Evolutionary conservation across 2,888 invertebrate genomes (phyloP), one percentile per base, ranked within the genome.

Genomic region (Heliconius ismenius): DNA sequence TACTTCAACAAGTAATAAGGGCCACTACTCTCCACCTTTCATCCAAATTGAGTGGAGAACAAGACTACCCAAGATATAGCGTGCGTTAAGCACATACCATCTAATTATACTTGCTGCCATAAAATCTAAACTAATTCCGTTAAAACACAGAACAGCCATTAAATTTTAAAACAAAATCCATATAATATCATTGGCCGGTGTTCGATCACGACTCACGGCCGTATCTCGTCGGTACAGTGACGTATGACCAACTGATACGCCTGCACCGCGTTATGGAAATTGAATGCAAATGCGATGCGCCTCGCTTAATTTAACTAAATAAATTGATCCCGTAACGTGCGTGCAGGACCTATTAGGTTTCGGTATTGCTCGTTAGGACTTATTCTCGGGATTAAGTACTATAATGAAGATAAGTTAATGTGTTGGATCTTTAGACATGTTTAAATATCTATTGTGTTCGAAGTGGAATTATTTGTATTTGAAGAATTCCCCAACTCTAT

Each of bases 221-320:
- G 86, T 90, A 90, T 90, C 90, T 89, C 84, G 81, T 80, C 79
- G 80, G 81, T 62, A 88, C 90, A 91, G 92, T 93, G 93, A 93
- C 92, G 93, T 93, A 94, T 92, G 90, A 88, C 84, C 85, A 77
- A 82, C 83, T 87, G 93, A 92, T 92, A 93, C 91, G 89, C 82
- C 79, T 70, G 88, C 84, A 80, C 86, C 83, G 86, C 89, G 89
- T 90, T 93, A 94, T 94, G 93, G 92, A 93, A 92, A 94, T 93
- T 87, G 88, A 89, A 94, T 94, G 94, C 93, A 93, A 94, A 94
- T 94, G 89, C 87, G 86, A 87, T 87, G 87, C 86, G 88, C 88
- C 86, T 86, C 88, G 87, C 91, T 92, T 93, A 92, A 93, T 92
- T 92, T 91, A 92, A 91, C 91, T 89, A 91, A 94, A 93, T 93